Conservation (phyloP, 2,113 vertebrate species). For the western clawed frog (Xenopus tropicalis) region DNA sequence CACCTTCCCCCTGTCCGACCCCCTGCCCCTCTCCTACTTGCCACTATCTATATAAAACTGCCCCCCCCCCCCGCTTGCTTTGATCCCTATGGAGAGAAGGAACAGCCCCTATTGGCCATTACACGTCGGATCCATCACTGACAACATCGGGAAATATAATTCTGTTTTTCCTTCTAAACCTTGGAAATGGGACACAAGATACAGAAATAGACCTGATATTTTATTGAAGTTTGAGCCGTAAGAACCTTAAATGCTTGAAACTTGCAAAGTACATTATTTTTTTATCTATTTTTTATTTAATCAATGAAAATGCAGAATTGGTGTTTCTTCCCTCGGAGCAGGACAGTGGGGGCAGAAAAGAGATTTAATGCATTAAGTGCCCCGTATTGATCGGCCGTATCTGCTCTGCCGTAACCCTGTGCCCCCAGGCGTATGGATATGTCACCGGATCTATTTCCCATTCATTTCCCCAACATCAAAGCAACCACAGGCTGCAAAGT, state of each 20-base stretch:
- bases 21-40: too few relatives aligned
- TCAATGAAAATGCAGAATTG: slow-evolving; percentile 9
- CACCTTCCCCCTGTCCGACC: too few relatives aligned
- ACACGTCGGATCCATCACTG: too few relatives aligned
- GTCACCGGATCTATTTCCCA: slow-evolving; percentile 23
- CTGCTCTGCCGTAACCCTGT: slow-evolving; percentile 16
- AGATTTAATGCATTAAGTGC: slow-evolving; percentile 24
- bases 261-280: neutral
- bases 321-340: neutral
- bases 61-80: too few relatives aligned
- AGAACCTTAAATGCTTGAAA: neutral
- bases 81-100: too few relatives aligned
- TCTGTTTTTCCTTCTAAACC: neutral
- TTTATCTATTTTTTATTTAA: neutral
- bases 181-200: neutral
- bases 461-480: slow-evolving; percentile 11
- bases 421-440: slow-evolving; percentile 21
- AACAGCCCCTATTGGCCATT: too few relatives aligned
- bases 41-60: too few relatives aligned
- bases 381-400: slow-evolving; percentile 15
- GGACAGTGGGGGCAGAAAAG: neutral
- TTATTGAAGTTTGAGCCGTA: too few relatives aligned
- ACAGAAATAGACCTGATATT: neutral
- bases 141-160: neutral
- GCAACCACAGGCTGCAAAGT: neutral